Base-by-base conservation (phyloP, 2,888 invertebrate genomes). In the Hanleya hanleyi region DNA sequence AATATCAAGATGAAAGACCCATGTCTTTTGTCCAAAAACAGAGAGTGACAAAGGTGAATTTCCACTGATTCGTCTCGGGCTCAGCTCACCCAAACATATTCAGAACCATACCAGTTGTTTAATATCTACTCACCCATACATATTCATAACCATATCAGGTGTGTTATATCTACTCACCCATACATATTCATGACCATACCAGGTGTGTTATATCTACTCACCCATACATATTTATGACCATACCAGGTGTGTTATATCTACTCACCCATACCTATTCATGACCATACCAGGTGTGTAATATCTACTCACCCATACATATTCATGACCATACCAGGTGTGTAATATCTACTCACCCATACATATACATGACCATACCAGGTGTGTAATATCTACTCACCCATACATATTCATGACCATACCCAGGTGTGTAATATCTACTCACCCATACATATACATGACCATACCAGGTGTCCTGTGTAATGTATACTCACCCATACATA, bases 341-440 rank as follows among this genome's bases (percentile, higher is more conserved):
- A 9, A 12, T 12, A 41, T 12, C 9, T 37, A 64, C 64, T 64
- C 26, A 64, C 64, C 64, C 64, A 33, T 97, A 98, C 96, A 98
- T 97, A 0, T 97, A 97, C 98, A 98, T 98, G 0, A 98, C 96
- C 77, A 98, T 96, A 36, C 98, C 98, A 0, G 97, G 18, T 41
- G 41, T 41, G 18, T 41, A 41, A 12, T 12, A 9, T 41, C 9
- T 29, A 57, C 57, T 57, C 9, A 22, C 12, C 9, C 9, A 57
- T 57, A 22, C 57, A 22, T 57, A 57, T 57, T 57, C 57, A 57
- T 57, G 9, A 57, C 57, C 9, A 57, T 15, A 26, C 12, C 12
- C 41, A 41, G 18, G 18, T 9, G 9, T 41, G 18, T 41, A 9
- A 12, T 12, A 41, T 12, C 9, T 37, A 64, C 64, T 64, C 26